Evolutionary conservation across 2,113 vertebrate species (phyloP), one percentile per base, ranked within the genome.

Genomic region (Eulacestoma nigropectus): DNA sequence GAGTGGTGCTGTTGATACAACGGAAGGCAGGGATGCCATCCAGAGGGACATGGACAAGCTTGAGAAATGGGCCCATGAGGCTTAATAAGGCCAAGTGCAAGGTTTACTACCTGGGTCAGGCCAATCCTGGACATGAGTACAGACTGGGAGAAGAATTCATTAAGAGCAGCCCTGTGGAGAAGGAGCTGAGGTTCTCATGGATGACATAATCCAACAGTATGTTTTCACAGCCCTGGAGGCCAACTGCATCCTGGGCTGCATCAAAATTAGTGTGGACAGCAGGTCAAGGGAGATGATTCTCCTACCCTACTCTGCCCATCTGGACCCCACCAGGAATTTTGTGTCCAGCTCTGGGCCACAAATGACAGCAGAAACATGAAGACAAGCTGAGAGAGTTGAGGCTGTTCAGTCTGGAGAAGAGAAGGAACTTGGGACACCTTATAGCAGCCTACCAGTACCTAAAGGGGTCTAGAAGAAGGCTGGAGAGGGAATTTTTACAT

Each of bases 101-200:
- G 29, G 47, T 46, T 7, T 7, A 7, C 9, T 55, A 11, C 17
- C 33, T 55, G 57, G 15, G 9, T n/a, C 2, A 0, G 12, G 42
- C 16, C 59, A 65, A 16, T 29, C 10, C 19, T n/a, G n/a, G 23
- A 33, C 11, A 11, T 29, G 41, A 23, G 12, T 19, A 19, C 16
- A 33, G 37, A 42, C 9, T 56, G 23, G 12, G 30, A 64, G n/a
- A 49, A 27, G 29, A 56, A 33, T 17, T n/a, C n/a, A 47, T 7
- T 65, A 16, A 49, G 19, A 65, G 10, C 19, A 64, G 23, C 6
- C 30, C 29, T 16, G 29, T 29, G 15, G 42, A 47, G 69, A 64
- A 29, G 25, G 19, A 74, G 23, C 6, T 49, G 29, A 4, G 4
- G 4, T n/a, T 47, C 19, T 65, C 16, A 47, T 13, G 29, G 7